Conservation (phyloP, 2,888 invertebrate species). For the Romanomermis culicivorax region DNA sequence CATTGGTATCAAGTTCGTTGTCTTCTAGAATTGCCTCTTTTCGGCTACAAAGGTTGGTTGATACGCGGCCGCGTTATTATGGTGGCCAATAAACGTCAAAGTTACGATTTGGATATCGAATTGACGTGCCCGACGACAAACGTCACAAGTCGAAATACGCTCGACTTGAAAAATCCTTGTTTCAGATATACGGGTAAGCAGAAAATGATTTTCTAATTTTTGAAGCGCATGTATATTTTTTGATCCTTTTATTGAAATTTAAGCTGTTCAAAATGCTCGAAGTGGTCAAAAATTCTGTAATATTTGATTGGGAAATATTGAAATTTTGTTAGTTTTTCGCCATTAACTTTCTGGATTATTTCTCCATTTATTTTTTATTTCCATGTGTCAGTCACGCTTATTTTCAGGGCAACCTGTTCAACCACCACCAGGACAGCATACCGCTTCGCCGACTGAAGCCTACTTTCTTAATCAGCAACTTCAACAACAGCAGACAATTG, state of each 20-base stretch:
- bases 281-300: no score
- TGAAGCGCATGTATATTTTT: no score
- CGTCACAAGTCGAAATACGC: slow-evolving; percentile 52
- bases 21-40: slow-evolving; percentile 70
- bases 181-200: slow-evolving; percentile 89
- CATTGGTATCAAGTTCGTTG: slow-evolving; percentile 99
- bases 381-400: no score
- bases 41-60: slow-evolving; percentile 63
- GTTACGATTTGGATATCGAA: slow-evolving; percentile 93
- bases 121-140: slow-evolving; percentile 42
- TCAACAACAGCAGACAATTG: no score
- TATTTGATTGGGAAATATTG: no score
- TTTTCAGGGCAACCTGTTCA: slow-evolving; percentile 71
- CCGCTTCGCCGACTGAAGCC: slow-evolving; percentile 72
- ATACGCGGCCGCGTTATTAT: slow-evolving; percentile 65
- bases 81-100: slow-evolving; percentile 88
- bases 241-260: no score
- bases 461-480: slow-evolving; percentile 61
- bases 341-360: no score
- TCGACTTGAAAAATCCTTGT: slow-evolving; percentile 94
- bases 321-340: no score
- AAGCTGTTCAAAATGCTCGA: no score
- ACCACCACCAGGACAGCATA: slow-evolving; percentile 73
- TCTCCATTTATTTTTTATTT: no score
- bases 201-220: no score